phyloP scores from a whole-genome alignment of 2,888 invertebrate species.

The Opisthograptis luteolata region DNA sequence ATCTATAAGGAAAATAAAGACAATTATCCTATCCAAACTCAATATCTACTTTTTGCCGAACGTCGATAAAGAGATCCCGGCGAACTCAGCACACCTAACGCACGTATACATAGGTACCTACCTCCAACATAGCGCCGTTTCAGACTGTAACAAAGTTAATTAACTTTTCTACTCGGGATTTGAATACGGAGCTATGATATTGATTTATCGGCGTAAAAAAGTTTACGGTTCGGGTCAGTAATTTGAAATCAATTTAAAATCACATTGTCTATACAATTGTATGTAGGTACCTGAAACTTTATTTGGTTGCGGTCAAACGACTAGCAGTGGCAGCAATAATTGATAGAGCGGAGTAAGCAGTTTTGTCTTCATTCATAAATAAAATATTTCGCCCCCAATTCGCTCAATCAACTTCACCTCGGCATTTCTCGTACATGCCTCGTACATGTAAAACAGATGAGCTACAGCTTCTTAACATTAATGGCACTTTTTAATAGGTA shows the following conservation, averaged over 20 bases:
- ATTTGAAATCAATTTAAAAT: conserved; percentile 7
- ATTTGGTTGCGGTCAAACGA: neutral
- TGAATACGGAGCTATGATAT: conserved; percentile 23
- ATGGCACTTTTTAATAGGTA: too few species aligned
- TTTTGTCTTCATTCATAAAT: too few species aligned
- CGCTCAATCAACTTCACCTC: too few species aligned
- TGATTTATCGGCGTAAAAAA: conserved; percentile 21
- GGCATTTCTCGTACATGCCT: too few species aligned
- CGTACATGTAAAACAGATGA: too few species aligned
- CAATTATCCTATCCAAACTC: conserved; percentile 15
- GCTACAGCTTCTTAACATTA: too few species aligned
- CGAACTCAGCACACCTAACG: conserved; percentile 14
- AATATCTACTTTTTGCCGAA: conserved; percentile 24
- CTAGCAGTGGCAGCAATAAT: too few species aligned
- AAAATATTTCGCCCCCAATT: too few species aligned
- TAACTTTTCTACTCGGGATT: conserved; percentile 25
- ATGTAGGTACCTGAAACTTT: neutral
- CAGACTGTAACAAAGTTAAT: conserved; percentile 24
- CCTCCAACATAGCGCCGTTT: neutral
- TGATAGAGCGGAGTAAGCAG: too few species aligned
- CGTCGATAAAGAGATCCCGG: conserved; percentile 22
- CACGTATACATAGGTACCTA: too few species aligned
- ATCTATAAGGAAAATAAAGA: conserved; percentile 14
- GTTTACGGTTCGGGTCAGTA: conserved; percentile 10
- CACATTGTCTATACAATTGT: too few species aligned